Conservation (phyloP, 2,113 vertebrate species). For the Clarias batrachus region DNA sequence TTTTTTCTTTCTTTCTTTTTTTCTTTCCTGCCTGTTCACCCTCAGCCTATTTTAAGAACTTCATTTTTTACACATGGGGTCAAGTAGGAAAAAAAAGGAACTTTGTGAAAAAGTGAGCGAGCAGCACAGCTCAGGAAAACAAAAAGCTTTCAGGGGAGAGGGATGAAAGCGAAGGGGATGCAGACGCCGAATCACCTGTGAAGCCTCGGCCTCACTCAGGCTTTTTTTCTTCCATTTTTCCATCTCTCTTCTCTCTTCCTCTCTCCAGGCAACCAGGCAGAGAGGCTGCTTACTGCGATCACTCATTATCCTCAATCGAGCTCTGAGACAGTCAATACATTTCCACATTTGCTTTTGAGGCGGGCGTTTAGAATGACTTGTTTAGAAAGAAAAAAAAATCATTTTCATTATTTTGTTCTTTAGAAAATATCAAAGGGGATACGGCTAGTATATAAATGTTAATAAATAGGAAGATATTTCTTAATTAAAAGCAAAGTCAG, state of each 20-base stretch:
- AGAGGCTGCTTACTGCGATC: neutral
- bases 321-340: slow-evolving; percentile 4
- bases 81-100: slow-evolving; percentile 71
- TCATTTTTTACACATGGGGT: slow-evolving; percentile 67
- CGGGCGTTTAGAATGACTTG: neutral
- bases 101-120: slow-evolving; percentile 70
- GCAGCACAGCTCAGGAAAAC: slow-evolving; percentile 72
- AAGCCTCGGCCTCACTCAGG: slow-evolving; percentile 65
- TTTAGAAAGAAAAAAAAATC: neutral
- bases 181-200: slow-evolving; percentile 73
- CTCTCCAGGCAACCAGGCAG: slow-evolving; percentile 15
- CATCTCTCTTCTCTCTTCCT: slow-evolving; percentile 13
- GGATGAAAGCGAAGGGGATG: slow-evolving; percentile 72
- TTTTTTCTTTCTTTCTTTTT: neutral
- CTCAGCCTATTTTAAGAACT: slow-evolving; percentile 67
- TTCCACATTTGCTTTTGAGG: slow-evolving; percentile 17
- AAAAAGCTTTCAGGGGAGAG: slow-evolving; percentile 76
- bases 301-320: slow-evolving; percentile 23
- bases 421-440: neutral
- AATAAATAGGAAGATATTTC: slow-evolving; percentile 24
- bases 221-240: slow-evolving; percentile 19
- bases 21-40: slow-evolving; percentile 54
- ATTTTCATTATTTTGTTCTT: neutral
- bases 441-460: neutral
- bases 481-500: slow-evolving; percentile 12